Evolutionary conservation across 1,140 invertebrate genomes (phyloP).

Genomic region (Paraescarpia echinospica): DNA sequence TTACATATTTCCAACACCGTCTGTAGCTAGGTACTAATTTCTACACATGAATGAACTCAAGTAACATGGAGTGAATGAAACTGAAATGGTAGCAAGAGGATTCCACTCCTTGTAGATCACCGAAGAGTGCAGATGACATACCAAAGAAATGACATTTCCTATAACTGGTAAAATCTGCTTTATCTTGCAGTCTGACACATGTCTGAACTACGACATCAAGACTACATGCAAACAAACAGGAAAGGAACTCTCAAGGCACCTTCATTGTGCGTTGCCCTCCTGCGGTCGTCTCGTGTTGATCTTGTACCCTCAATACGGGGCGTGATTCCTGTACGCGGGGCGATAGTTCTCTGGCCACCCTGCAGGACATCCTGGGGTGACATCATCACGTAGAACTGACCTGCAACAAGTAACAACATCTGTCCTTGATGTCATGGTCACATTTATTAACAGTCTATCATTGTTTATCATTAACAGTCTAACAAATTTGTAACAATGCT

Average conservation of each 20-base stretch:
- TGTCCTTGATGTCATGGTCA: background rate
- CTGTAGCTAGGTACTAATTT: no score
- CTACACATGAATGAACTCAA: no score
- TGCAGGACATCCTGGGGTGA: constrained; percentile 64
- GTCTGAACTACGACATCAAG: background rate
- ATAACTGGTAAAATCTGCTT: background rate
- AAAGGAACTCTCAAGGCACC: constrained; percentile 38
- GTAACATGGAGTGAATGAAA: no score
- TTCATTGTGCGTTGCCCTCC: constrained; percentile 62
- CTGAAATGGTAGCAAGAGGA: no score
- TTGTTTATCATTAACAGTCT: background rate
- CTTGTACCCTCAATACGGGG: constrained; percentile 51
- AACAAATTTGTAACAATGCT: background rate
- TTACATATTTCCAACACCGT: no score
- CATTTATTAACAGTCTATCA: background rate
- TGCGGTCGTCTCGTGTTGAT: constrained; percentile 55
- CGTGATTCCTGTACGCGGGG: constrained; percentile 43
- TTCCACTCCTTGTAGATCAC: no score
- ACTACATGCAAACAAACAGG: background rate
- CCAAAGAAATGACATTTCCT: background rate
- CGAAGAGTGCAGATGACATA: no score
- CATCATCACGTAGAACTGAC: constrained; percentile 67
- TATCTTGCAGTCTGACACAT: background rate
- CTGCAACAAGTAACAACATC: background rate
- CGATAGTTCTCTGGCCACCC: constrained; percentile 51